Conservation (phyloP, 1,140 invertebrate species). For the Halictus rubicundus region DNA sequence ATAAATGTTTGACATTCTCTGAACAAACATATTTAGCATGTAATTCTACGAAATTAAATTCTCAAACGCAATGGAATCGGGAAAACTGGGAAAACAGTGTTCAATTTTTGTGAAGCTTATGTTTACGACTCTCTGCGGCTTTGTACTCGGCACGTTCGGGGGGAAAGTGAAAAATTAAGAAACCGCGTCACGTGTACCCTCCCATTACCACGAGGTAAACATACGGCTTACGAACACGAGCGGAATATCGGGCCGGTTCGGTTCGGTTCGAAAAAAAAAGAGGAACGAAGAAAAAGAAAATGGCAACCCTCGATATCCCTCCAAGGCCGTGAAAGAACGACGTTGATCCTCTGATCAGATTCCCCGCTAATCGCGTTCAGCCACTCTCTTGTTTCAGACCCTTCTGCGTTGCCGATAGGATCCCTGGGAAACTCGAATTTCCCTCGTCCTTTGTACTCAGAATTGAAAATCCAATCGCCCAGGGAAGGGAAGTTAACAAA, state of each 20-base stretch:
- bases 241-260: constrained; percentile 58
- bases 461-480: constrained; percentile 40
- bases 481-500: constrained; percentile 16
- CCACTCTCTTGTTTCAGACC: constrained; percentile 48
- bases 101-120: constrained; percentile 28
- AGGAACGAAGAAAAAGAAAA: constrained; percentile 4
- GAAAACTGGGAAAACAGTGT: neutral
- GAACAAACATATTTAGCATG: no score
- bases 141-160: constrained; percentile 6
- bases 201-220: constrained; percentile 70
- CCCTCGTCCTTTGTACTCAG: constrained; percentile 38
- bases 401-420: constrained; percentile 37
- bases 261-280: constrained; percentile 31
- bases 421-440: constrained; percentile 46
- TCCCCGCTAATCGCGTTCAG: constrained; percentile 49
- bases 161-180: constrained; percentile 67
- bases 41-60: no score
- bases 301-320: constrained; percentile 31
- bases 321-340: constrained; percentile 15
- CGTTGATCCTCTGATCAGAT: constrained; percentile 61
- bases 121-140: constrained; percentile 22
- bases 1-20: no score
- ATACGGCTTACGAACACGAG: constrained; percentile 67
- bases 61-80: no score
- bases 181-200: constrained; percentile 61